phyloP scores from a whole-genome alignment of 1,140 invertebrate species.

The Platyscapa corneri region DNA sequence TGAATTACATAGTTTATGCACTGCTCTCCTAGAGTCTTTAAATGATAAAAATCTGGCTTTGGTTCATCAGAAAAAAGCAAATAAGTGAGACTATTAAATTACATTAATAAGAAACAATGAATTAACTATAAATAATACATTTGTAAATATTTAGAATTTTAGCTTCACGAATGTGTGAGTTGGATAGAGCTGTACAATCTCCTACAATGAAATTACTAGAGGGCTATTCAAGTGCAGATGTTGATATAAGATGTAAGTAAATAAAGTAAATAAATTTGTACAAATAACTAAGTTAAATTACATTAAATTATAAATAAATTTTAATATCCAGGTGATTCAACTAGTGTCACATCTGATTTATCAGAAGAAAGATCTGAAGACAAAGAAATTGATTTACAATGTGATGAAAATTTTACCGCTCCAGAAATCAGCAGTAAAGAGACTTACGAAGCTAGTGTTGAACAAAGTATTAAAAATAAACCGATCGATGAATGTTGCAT shows the following conservation, averaged over 20 bases:
- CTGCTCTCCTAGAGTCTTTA: slow-evolving; percentile 85
- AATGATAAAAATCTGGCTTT: slow-evolving; percentile 89
- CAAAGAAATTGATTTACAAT: slow-evolving; percentile 50
- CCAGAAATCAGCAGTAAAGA: slow-evolving; percentile 10
- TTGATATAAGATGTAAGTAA: slow-evolving; percentile 69
- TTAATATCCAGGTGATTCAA: slow-evolving; percentile 56
- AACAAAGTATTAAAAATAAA: background rate
- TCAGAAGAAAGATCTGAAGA: slow-evolving; percentile 50
- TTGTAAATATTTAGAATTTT: slow-evolving; percentile 73
- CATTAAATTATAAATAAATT: background rate
- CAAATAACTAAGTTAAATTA: background rate
- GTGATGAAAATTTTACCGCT: slow-evolving; percentile 41
- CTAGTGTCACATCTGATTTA: slow-evolving; percentile 41
- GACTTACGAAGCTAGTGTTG: slow-evolving; percentile 25
- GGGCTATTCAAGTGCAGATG: slow-evolving; percentile 74
- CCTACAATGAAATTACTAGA: slow-evolving; percentile 76
- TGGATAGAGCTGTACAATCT: slow-evolving; percentile 76
- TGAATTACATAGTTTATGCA: slow-evolving; percentile 84
- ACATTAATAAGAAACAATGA: background rate
- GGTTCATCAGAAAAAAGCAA: slow-evolving; percentile 88
- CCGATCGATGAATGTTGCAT: background rate
- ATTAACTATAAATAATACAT: background rate
- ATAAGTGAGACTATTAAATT: slow-evolving; percentile 75
- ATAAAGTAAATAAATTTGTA: slow-evolving; percentile 26
- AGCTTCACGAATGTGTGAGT: slow-evolving; percentile 76